A percentile compares a stretch with the other conserved stretches of the same genome.
These are phyloP conservation scores for Nephrotoma appendiculata DNA, from an alignment of 2,888 invertebrate genomes.

Conservation along the genomic window DNA sequence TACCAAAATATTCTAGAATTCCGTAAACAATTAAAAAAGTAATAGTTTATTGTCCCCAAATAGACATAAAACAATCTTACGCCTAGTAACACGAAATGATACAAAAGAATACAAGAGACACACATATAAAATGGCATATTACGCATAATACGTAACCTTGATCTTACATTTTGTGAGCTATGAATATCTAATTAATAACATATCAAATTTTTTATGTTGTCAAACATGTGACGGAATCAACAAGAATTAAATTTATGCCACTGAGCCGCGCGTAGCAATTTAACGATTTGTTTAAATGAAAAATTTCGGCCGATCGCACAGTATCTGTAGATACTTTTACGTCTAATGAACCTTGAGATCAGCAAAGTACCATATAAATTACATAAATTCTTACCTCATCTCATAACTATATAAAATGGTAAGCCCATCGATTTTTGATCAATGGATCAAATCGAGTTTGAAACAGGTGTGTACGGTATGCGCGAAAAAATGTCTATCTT, in stretches of 20 bases:
- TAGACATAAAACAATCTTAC: not conserved
- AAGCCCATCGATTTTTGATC: not conserved
- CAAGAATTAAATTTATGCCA: not conserved
- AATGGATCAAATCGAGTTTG: not conserved
- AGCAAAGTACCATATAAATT: not conserved
- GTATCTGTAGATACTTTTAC: not conserved
- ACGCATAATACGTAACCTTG: not conserved
- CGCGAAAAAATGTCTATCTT: not conserved
- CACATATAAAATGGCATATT: not conserved
- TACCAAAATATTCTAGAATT: not conserved
- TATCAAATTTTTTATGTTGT: not conserved
- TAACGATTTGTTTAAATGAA: not conserved
- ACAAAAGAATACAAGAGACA: not conserved
- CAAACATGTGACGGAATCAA: not conserved
- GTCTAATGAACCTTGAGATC: not conserved
- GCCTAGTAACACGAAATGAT: not conserved
- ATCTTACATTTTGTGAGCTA: not conserved
- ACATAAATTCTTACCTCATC: not conserved
- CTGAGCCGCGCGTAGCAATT: not conserved
- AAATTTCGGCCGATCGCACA: not conserved
- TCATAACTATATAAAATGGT: not conserved
- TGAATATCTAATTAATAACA: not conserved
- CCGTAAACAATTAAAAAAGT: not conserved
- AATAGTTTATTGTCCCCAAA: not conserved
- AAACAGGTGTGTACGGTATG: not conserved